A percentile compares a stretch with the other conserved stretches of the same genome.
These are phyloP conservation scores for Ameiurus melas DNA, from an alignment of 2,113 vertebrate species.

Conservation along the genomic window DNA sequence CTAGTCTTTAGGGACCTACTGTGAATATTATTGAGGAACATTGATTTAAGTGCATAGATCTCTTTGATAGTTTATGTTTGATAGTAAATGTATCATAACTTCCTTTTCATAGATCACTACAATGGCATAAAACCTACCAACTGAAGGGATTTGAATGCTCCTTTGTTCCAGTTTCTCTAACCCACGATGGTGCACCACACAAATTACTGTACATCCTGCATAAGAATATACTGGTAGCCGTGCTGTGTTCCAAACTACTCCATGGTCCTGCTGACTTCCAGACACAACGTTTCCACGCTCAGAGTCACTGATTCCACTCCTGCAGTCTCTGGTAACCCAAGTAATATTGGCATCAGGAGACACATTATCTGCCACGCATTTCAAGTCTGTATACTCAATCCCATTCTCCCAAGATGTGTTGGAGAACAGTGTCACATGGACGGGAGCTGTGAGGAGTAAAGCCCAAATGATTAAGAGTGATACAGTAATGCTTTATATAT, in stretches of 20 bases:
- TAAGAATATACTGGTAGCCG: conserved; percentile 57
- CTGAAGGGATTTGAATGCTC: conserved; percentile 56
- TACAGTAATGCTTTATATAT: not conserved
- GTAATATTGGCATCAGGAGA: conserved; percentile 56
- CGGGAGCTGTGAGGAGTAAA: conserved; percentile 55
- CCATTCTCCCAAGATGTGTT: conserved; percentile 55
- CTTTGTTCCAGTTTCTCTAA: conserved; percentile 53
- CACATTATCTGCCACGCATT: conserved; percentile 61
- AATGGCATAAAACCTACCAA: conserved; percentile 52
- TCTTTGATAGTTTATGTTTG: not conserved
- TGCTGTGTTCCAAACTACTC: conserved; percentile 50
- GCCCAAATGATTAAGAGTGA: conserved; percentile 6
- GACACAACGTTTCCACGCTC: not conserved
- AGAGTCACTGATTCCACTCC: conserved; percentile 17
- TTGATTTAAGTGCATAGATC: not conserved
- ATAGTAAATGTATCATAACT: too few species aligned
- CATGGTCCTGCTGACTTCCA: conserved; percentile 46
- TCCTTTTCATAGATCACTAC: not conserved
- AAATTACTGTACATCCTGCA: conserved; percentile 65
- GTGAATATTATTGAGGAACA: not conserved
- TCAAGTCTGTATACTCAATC: conserved; percentile 52
- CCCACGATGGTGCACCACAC: conserved; percentile 60
- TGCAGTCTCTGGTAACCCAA: conserved; percentile 57
- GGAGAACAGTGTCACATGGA: conserved; percentile 58
- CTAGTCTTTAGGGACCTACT: not conserved